Base-by-base conservation (phyloP, 1,140 invertebrate genomes). In the Saxidomus purpurata region DNA sequence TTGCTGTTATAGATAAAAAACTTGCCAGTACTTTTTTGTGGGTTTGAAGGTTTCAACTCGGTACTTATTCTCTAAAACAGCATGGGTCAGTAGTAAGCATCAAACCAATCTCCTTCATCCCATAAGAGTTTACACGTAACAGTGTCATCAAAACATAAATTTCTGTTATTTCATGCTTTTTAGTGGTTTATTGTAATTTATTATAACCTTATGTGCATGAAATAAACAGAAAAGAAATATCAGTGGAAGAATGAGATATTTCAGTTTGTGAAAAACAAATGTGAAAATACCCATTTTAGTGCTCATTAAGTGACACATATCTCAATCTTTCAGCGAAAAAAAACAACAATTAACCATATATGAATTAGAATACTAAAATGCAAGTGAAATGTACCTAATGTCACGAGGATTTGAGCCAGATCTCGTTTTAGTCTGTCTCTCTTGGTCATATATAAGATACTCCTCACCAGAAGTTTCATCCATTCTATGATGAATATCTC, bases 341-440 rank as follows among this genome's bases (percentile, higher is more conserved):
- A 55, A 15, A 3, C 52, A 55, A 55, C 52, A 55, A 55, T 55
- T 13, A 55, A 11, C 19, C 19, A 15, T 55, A 55, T 55, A 8
- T 55, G 52, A 13, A 55, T 22, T 47, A 47, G 17, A 47, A 47
- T 47, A 47, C 43, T 47, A 47, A 47, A 47, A 47, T 47, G 43
- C 43, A 47, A 59, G 19, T 28, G 19, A 47, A 47, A 40, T 28
- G 34, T 61, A 81, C 79, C 79, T 36, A 28, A 28, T 59, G n/a
- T 81, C 49, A 25, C 31, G 9, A 59, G 71, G 15, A 15, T 40
- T 76, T 3, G 52, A n/a, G 6, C 79, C 34, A 28, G 49, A 59
- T 34, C 79, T 81, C 38, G 52, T 81, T 59, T 81, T 81, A 0
- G 34, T 81, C 17, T 38, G 34, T 61, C 38, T 36, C 2, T 83